These are phyloP conservation scores for Enteromius thamalakanensis DNA, from an alignment of 2,797 vertebrate species.

Conservation along the genomic window DNA sequence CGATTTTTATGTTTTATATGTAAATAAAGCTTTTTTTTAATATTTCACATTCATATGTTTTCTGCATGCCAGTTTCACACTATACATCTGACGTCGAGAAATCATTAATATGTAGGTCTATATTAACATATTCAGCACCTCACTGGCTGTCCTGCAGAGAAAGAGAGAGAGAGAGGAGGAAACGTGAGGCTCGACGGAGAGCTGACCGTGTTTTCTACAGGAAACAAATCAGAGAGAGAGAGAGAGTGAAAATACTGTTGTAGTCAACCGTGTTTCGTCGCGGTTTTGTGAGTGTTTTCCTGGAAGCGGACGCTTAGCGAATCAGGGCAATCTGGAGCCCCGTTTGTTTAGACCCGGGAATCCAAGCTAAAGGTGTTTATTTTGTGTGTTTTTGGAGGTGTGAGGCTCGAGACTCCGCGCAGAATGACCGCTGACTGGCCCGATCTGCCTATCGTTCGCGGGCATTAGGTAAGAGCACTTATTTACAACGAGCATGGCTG, in stretches of 20 bases:
- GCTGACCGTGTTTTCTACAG: slow-evolving; percentile 69
- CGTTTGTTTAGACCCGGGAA: slow-evolving; percentile 74
- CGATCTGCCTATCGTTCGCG: slow-evolving; percentile 44
- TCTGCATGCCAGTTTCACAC: background rate
- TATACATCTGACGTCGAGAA: slow-evolving; percentile 44
- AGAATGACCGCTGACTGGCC: slow-evolving; percentile 53
- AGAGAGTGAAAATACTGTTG: slow-evolving; percentile 35
- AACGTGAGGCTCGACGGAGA: slow-evolving; percentile 74
- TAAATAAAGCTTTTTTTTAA: background rate
- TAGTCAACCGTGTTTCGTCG: slow-evolving; percentile 47
- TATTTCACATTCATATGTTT: background rate
- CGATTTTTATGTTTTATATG: background rate
- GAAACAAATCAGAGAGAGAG: slow-evolving; percentile 62
- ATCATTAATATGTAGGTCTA: slow-evolving; percentile 59
- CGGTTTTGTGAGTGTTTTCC: slow-evolving; percentile 29
- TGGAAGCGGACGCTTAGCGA: slow-evolving; percentile 40
- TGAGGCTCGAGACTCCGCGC: slow-evolving; percentile 43
- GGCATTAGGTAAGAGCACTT: slow-evolving; percentile 51
- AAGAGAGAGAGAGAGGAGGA: slow-evolving; percentile 68
- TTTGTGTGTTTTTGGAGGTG: slow-evolving; percentile 68
- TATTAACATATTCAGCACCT: slow-evolving; percentile 69
- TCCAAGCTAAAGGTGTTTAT: slow-evolving; percentile 71
- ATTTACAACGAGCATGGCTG: slow-evolving; percentile 4
- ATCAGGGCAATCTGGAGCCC: slow-evolving; percentile 55
- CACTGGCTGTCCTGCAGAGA: slow-evolving; percentile 76